Evolutionary conservation across 2,888 invertebrate genomes (phyloP).

Genomic region (Teleogryllus oceanicus): DNA sequence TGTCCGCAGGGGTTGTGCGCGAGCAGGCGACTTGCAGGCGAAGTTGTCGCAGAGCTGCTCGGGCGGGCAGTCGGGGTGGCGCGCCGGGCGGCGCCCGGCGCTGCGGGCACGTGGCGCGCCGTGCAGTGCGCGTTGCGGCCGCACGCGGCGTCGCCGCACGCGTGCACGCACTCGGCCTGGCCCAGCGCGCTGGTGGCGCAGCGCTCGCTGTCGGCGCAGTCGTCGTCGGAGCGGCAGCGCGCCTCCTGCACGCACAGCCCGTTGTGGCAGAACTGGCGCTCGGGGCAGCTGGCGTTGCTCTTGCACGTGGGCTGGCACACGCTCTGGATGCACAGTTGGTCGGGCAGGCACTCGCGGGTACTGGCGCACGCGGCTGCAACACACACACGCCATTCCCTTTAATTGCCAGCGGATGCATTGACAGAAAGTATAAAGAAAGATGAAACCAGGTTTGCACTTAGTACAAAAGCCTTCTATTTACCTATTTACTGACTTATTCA

Average conservation of each 20-base stretch:
- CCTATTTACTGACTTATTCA: too few relatives aligned
- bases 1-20: conserved; percentile 79
- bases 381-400: too few relatives aligned
- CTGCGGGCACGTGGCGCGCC: too few relatives aligned
- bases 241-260: conserved; percentile 81
- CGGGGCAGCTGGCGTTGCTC: conserved; percentile 75
- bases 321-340: conserved; percentile 80
- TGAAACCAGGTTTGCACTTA: too few relatives aligned
- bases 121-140: conserved; percentile 79
- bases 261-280: conserved; percentile 78
- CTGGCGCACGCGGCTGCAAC: conserved; percentile 68
- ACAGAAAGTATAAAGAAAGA: too few relatives aligned
- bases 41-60: conserved; percentile 80
- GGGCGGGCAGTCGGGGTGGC: conserved; percentile 66
- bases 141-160: conserved; percentile 70
- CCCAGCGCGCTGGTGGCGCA: conserved; percentile 68
- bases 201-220: conserved; percentile 70
- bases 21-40: conserved; percentile 82
- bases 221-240: conserved; percentile 66
- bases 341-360: conserved; percentile 77
- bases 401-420: too few relatives aligned
- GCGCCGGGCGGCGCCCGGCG: conserved; percentile 69
- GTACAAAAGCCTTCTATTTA: too few relatives aligned
- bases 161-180: conserved; percentile 68
- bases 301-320: conserved; percentile 83